phyloP scores from a whole-genome alignment of 2,113 vertebrate genomes.

The Gorsachius goisagi region DNA sequence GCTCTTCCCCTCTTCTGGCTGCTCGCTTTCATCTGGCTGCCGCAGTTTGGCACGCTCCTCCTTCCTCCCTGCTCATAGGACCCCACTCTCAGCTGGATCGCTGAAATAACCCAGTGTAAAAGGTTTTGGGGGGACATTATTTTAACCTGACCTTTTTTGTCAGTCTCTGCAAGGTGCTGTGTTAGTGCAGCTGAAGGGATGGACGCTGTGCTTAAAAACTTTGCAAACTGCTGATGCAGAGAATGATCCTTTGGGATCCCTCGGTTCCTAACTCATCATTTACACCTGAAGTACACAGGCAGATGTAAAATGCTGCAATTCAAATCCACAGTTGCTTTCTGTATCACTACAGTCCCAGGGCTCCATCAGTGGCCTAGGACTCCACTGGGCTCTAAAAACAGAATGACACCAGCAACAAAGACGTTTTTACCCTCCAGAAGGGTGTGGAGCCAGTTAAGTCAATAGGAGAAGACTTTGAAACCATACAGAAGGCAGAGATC shows the following conservation, averaged over 20 bases:
- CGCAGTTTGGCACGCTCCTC: background rate
- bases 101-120: background rate
- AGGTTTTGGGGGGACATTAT: background rate
- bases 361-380: background rate
- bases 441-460: background rate
- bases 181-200: background rate
- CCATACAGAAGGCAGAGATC: background rate
- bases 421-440: background rate
- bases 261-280: background rate
- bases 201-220: background rate
- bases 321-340: background rate
- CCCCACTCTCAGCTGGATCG: background rate
- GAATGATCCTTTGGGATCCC: background rate
- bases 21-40: background rate
- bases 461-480: background rate
- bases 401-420: background rate
- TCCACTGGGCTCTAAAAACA: background rate
- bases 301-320: background rate
- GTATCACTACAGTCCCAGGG: fast-evolving
- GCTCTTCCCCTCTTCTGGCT: background rate
- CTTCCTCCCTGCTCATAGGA: background rate
- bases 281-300: background rate
- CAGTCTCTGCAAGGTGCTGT: background rate
- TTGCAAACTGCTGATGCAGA: background rate
- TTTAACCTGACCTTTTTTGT: background rate